Evolutionary conservation across 2,888 invertebrate genomes (phyloP).

Genomic region (Tenthredo scrophulariae): DNA sequence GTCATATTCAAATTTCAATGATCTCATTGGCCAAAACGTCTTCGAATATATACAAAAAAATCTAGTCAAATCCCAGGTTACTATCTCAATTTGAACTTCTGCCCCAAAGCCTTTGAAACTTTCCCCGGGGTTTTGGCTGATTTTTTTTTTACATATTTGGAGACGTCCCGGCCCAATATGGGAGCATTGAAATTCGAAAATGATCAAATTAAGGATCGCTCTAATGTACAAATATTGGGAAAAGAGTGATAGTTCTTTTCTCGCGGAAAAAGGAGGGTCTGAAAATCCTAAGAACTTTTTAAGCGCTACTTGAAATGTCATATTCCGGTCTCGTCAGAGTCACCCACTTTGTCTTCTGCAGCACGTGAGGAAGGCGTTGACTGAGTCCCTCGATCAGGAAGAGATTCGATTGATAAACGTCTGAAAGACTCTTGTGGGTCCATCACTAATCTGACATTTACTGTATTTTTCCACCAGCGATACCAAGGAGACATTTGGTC

Average conservation of each 20-base stretch:
- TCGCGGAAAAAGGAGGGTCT: background rate
- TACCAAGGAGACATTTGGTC: constrained; percentile 87
- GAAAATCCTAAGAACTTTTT: background rate
- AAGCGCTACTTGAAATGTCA: background rate
- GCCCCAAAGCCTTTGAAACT: too few relatives aligned
- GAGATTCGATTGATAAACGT: constrained; percentile 61
- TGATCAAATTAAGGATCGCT: too few relatives aligned
- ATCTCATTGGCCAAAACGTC: too few relatives aligned
- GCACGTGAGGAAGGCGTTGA: constrained; percentile 49
- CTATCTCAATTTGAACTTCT: too few relatives aligned
- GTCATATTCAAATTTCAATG: too few relatives aligned
- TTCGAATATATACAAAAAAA: too few relatives aligned
- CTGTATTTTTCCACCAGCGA: constrained; percentile 84
- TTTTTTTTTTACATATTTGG: too few relatives aligned
- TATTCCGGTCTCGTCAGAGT: constrained; percentile 35
- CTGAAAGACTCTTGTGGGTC: constrained; percentile 78
- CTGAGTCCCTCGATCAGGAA: constrained; percentile 62
- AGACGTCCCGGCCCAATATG: too few relatives aligned
- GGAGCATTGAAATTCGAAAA: too few relatives aligned
- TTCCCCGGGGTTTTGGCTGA: too few relatives aligned
- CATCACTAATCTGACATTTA: constrained; percentile 82
- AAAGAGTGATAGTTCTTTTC: background rate
- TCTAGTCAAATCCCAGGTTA: too few relatives aligned
- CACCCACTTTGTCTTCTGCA: constrained; percentile 35
- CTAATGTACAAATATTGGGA: background rate